A percentile compares a stretch with the other conserved stretches of the same genome.
These are phyloP conservation scores for Emberiza fucata DNA, from an alignment of 2,113 vertebrate species.

Conservation along the genomic window DNA sequence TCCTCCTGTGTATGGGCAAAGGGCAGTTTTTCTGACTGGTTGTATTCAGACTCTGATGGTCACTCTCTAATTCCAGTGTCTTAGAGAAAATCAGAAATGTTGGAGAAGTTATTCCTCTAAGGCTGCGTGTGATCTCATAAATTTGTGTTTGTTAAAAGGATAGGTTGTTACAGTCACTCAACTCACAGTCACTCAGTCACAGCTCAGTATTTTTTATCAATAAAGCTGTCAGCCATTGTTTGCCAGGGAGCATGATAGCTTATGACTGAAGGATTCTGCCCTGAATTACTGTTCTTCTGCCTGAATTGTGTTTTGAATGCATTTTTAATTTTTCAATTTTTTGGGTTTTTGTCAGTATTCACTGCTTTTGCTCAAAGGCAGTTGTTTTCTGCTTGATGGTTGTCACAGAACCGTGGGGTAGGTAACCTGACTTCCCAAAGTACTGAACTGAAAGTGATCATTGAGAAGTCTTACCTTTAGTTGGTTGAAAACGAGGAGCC, in stretches of 20 bases:
- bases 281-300: not conserved
- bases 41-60: not conserved
- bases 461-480: not conserved
- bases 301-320: not conserved
- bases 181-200: no score
- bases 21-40: not conserved
- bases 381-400: not conserved
- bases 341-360: not conserved
- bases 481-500: not conserved
- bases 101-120: not conserved
- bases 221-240: not conserved
- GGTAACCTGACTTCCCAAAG: not conserved
- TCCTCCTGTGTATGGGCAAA: not conserved
- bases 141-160: not conserved
- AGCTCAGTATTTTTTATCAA: not conserved
- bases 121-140: not conserved
- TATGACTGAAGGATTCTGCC: not conserved
- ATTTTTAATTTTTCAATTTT: not conserved
- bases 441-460: not conserved
- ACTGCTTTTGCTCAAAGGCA: not conserved
- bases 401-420: not conserved
- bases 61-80: not conserved
- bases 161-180: not conserved
- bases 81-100: not conserved
- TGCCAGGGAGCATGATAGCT: rapidly evolving